Base-by-base conservation (phyloP, 2,888 invertebrate species). In the Pyrrhia umbra region DNA sequence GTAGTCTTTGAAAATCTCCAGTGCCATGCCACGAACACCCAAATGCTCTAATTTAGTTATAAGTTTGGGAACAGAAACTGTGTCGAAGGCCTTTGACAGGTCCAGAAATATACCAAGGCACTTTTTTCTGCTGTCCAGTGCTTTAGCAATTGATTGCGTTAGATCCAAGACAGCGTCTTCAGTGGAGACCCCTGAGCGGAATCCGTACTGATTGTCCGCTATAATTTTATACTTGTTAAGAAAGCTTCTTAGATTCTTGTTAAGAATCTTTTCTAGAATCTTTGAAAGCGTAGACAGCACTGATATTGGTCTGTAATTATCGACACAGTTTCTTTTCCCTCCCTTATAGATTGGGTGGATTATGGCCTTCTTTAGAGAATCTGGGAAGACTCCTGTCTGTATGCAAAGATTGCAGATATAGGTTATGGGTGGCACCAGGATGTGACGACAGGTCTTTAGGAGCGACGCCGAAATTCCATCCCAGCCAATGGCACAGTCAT, bases 321-420 rank as follows among this genome's bases (percentile, higher is more conserved):
- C n/a, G n/a, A n/a, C n/a, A n/a, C n/a, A n/a, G n/a, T n/a, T n/a
- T n/a, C n/a, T n/a, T n/a, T n/a, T n/a, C n/a, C n/a, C n/a, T n/a
- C n/a, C n/a, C n/a, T n/a, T n/a, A n/a, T n/a, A n/a, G 3, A 50
- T 50, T 9, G 50, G 37, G 21, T 21, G 37, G 2, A 50, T 13
- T 18, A 37, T 50, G 3, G 50, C 34, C 9, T 37, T 37, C 6
- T 50, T 50, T 2, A 50, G 6, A 2, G 18, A 6, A 6, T 37
- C 21, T 20, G 37, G 50, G 16, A 50, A 50, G 2, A 16, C 10
- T 10, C 50, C 50, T 37, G 50, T 50, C 13, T 18, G 2, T 18
- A 50, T 6, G 21, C n/a, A 13, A 8, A 34, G 50, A 13, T 50
- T 50, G 37, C 21, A 50, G 15, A 50, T 18, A n/a, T 30, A 23